Conservation (phyloP, 2,113 vertebrate species). For the Alexandromys fortis region DNA sequence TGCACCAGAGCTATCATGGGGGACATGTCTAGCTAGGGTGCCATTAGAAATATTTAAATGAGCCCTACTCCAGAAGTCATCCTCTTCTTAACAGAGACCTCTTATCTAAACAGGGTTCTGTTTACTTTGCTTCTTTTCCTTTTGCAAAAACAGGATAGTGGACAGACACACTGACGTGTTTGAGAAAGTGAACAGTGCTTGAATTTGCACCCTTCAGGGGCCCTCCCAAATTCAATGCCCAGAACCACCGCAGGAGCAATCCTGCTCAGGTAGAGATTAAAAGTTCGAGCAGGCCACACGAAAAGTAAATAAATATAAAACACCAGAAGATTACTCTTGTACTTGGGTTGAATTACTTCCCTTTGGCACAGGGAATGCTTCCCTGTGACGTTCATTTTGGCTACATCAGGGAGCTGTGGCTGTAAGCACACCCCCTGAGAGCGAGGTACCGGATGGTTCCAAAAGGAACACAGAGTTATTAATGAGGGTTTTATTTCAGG, state of each 20-base stretch:
- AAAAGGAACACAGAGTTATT: background rate
- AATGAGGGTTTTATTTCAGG: background rate
- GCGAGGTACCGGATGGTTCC: background rate
- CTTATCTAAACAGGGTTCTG: conserved; percentile 40
- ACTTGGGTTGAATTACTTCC: background rate
- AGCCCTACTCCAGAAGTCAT: background rate
- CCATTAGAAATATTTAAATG: conserved; percentile 38
- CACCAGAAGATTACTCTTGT: background rate
- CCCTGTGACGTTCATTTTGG: conserved; percentile 40
- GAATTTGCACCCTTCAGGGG: background rate
- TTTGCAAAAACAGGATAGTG: background rate
- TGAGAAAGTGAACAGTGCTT: conserved; percentile 16
- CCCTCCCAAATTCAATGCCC: background rate
- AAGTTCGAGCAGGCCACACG: conserved; percentile 30
- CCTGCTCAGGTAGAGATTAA: background rate
- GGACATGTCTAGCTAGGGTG: background rate
- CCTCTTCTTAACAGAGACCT: background rate
- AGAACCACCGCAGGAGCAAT: conserved; percentile 31
- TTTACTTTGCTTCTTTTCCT: conserved; percentile 5
- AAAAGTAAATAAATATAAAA: conserved; percentile 55
- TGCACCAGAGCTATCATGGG: background rate
- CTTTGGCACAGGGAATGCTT: background rate
- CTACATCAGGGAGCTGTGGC: background rate
- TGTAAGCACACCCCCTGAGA: background rate
- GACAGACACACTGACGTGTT: background rate